Conservation (phyloP, 2,888 invertebrate species). For the Tryphoninae sp. region DNA sequence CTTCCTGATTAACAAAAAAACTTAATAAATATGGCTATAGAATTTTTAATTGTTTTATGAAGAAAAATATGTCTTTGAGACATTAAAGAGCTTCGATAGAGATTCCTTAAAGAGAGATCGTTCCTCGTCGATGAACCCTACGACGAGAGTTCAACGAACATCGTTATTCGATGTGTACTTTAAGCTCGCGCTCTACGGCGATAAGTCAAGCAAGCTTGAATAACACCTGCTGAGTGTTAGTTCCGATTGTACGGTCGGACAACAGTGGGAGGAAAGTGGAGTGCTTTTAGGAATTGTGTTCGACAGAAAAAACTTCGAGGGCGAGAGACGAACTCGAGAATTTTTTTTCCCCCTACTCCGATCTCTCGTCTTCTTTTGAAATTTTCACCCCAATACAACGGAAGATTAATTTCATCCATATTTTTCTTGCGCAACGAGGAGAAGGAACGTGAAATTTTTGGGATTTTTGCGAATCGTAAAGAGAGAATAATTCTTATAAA, state of each 20-base stretch:
- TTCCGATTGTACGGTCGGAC: not conserved
- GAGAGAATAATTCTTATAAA: too few species aligned
- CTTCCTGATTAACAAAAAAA: too few species aligned
- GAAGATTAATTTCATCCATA: not conserved
- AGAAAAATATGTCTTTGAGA: not conserved
- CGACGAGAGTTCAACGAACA: not conserved
- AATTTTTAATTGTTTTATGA: not conserved
- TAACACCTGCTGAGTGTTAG: slow-evolving; percentile 4
- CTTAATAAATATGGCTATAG: too few species aligned
- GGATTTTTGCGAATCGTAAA: not conserved
- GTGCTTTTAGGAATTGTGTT: slow-evolving; percentile 23
- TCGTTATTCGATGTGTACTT: not conserved
- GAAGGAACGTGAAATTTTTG: not conserved
- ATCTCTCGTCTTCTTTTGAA: not conserved
- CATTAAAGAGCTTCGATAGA: not conserved
- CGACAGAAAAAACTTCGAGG: not conserved
- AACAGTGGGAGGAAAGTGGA: not conserved
- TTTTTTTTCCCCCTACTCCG: not conserved
- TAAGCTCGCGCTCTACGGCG: not conserved
- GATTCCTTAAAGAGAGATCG: not conserved
- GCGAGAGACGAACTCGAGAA: slow-evolving; percentile 28
- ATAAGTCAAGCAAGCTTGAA: slow-evolving; percentile 19
- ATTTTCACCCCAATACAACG: not conserved
- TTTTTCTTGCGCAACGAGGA: not conserved
- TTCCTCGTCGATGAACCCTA: not conserved